These are phyloP conservation scores for Progne subis DNA, from an alignment of 2,113 vertebrate genomes.

Conservation along the genomic window DNA sequence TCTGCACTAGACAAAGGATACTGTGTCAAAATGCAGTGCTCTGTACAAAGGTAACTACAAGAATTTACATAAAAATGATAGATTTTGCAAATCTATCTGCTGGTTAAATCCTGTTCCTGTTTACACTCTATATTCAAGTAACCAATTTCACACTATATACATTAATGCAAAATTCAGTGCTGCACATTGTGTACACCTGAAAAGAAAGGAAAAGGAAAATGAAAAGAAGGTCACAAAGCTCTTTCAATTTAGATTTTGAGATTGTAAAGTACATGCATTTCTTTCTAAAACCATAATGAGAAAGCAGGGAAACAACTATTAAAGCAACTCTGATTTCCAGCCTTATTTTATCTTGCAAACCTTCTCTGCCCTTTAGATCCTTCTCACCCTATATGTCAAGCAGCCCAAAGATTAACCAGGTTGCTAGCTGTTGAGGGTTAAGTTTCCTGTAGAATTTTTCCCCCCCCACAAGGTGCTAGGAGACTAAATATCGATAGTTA, in stretches of 20 bases:
- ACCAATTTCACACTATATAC: not conserved
- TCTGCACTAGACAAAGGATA: not conserved
- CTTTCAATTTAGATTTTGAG: not conserved
- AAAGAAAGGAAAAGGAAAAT: not conserved
- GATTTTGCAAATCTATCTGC: not conserved
- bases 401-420: not conserved
- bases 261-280: not conserved
- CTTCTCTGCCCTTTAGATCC: not conserved
- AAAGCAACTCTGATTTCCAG: not conserved
- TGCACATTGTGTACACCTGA: not conserved
- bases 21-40: not conserved
- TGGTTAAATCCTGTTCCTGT: not conserved
- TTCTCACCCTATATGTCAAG: not conserved
- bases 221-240: not conserved
- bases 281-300: not conserved
- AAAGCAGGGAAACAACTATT: not conserved
- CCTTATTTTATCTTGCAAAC: not conserved
- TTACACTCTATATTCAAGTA: not conserved
- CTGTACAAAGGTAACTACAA: not conserved
- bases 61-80: not conserved
- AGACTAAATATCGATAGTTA: no score
- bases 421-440: no score
- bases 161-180: not conserved
- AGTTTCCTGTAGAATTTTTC: no score
- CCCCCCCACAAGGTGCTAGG: no score